Base-by-base conservation (phyloP, 2,113 vertebrate species). In the Hystrix brachyura region DNA sequence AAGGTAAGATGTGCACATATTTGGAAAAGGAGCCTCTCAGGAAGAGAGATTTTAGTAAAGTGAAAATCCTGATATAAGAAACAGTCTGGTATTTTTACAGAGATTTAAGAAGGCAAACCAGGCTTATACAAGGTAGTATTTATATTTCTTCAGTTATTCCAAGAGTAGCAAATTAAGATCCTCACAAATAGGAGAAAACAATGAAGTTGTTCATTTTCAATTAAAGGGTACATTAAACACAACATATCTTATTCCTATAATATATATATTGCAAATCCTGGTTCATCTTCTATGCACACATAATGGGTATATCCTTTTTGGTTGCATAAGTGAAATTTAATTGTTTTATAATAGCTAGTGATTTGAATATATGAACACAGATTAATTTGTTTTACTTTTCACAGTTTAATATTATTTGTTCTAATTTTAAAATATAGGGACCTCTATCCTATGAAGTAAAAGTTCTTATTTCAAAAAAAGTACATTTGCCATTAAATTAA, bases 391-490 rank as follows among this genome's bases (percentile, higher is more conserved):
- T 87, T 51, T 32, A 51, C 13, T 95, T 92, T 46, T 51, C 15
- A 59, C 6, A 55, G 89, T 85, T 83, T 62, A 62, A 11, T 62
- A 51, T 84, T 64, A 48, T 51, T 95, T 53, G 8, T 1, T 86
- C 27, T 95, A 78, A 64, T 87, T 38, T 93, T 83, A 93, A 78
- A 90, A 32, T 81, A 93, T 3, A 76, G 51, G 19, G 87, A 46
- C 60, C 48, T 71, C 69, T 14, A 87, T 87, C 46, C n/a, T 43
- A 57, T 78, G 4, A 76, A 53, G 7, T 51, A 62, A 32, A 82
- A 27, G 34, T 53, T 90, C 43, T 72, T 48, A 46, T 19, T 76
- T 9, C 51, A 1, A 32, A 23, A 81, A 83, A 86, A 48, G 90
- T n/a, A 38, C 3, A 59, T 32, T 60, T 55, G 60, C 34, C 55